phyloP scores from a whole-genome alignment of 2,797 vertebrate genomes.

The Bufotes viridis region DNA sequence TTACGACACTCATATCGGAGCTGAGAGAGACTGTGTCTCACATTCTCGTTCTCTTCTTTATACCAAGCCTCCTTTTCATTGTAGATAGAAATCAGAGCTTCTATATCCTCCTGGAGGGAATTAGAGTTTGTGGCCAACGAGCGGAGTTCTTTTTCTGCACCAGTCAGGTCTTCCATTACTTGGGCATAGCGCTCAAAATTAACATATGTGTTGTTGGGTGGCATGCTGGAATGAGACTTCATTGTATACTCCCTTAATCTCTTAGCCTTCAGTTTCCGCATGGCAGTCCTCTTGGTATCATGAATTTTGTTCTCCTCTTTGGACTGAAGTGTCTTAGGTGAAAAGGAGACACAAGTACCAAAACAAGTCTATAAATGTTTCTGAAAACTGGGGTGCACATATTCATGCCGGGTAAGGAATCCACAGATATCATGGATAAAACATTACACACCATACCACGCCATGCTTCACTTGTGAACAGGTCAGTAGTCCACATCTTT shows the following conservation, averaged over 20 bases:
- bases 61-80: constrained; percentile 89
- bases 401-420: constrained; percentile 64
- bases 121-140: constrained; percentile 71
- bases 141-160: constrained; percentile 71
- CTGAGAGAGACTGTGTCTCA: constrained; percentile 83
- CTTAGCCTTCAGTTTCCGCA: constrained; percentile 83
- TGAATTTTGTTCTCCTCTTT: constrained; percentile 73
- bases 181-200: constrained; percentile 86
- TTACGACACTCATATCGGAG: constrained; percentile 83
- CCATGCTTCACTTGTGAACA: constrained; percentile 15
- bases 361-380: not conserved
- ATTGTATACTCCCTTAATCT: constrained; percentile 88
- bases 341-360: constrained; percentile 68
- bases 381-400: constrained; percentile 26
- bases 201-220: constrained; percentile 87
- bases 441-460: not conserved
- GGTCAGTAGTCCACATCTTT: constrained; percentile 1
- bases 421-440: constrained; percentile 60
- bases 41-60: constrained; percentile 80
- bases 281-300: constrained; percentile 72
- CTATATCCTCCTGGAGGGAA: constrained; percentile 82
- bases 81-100: constrained; percentile 84
- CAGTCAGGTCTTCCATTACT: constrained; percentile 80
- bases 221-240: constrained; percentile 86
- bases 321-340: constrained; percentile 79